These are phyloP conservation scores for Metacarcinus magister DNA, from an alignment of 2,888 invertebrate species.

Conservation along the genomic window DNA sequence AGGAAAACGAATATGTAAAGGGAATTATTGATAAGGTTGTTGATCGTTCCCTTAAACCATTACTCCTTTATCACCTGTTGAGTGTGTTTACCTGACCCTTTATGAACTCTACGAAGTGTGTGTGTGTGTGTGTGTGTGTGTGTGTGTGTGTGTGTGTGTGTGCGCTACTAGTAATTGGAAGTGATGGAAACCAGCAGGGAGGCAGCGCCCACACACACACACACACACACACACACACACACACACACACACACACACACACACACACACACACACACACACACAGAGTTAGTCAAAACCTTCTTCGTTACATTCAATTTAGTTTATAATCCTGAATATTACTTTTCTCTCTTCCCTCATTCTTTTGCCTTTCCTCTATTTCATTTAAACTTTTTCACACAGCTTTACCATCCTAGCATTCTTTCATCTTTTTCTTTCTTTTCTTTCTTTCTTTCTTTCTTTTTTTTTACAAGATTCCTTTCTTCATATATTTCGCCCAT, in stretches of 20 bases:
- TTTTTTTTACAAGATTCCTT: not conserved
- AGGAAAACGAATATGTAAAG: not conserved
- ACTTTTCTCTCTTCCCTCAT: not conserved
- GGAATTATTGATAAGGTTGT: too few species aligned
- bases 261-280: not conserved
- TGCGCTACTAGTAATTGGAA: not conserved
- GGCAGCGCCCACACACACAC: not conserved
- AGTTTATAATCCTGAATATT: not conserved
- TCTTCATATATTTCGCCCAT: not conserved
- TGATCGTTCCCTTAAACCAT: not conserved
- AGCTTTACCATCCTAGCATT: not conserved
- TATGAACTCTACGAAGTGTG: not conserved
- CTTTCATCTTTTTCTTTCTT: not conserved
- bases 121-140: constrained; percentile 33
- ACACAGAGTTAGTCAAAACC: too few species aligned
- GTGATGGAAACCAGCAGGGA: not conserved
- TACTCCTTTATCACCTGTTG: not conserved
- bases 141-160: not conserved
- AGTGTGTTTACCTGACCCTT: not conserved
- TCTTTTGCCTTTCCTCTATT: not conserved
- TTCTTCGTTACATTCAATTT: not conserved
- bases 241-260: not conserved
- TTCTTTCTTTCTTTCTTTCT: not conserved
- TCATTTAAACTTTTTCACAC: not conserved
- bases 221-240: not conserved